phyloP scores from a whole-genome alignment of 2,113 vertebrate genomes.

The Clarias batrachus region DNA sequence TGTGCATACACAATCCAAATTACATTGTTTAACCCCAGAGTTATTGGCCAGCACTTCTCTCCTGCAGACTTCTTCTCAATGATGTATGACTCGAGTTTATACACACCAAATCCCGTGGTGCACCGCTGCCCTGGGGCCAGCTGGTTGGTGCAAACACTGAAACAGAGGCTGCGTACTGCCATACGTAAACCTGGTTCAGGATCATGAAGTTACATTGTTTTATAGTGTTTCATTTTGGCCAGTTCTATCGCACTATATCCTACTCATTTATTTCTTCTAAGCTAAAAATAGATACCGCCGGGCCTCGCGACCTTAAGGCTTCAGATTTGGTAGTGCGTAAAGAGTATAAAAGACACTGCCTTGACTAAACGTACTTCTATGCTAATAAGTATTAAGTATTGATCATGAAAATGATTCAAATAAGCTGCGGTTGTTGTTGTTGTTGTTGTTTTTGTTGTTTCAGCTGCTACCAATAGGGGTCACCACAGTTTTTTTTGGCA shows the following conservation, averaged over 20 bases:
- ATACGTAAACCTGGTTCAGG: slow-evolving; percentile 73
- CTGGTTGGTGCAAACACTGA: slow-evolving; percentile 48
- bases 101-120: slow-evolving; percentile 71
- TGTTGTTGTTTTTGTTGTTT: too few species aligned
- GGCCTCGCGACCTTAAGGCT: background rate
- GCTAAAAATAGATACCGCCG: background rate
- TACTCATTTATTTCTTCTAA: slow-evolving; percentile 58
- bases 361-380: background rate
- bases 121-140: slow-evolving; percentile 61
- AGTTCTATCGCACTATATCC: background rate
- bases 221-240: slow-evolving; percentile 34
- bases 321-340: background rate
- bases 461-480: too few species aligned
- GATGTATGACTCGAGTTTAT: slow-evolving; percentile 79
- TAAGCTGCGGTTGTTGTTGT: too few species aligned
- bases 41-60: slow-evolving; percentile 71
- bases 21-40: slow-evolving; percentile 81
- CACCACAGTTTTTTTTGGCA: too few species aligned
- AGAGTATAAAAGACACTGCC: background rate
- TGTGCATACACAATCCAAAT: slow-evolving; percentile 78
- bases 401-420: background rate
- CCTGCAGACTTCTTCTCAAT: slow-evolving; percentile 64
- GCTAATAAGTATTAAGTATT: too few species aligned
- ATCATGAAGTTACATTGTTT: slow-evolving; percentile 67
- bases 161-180: slow-evolving; percentile 64